These are phyloP conservation scores for Tryphoninae sp. DNA, from an alignment of 2,888 invertebrate genomes.

Conservation along the genomic window DNA sequence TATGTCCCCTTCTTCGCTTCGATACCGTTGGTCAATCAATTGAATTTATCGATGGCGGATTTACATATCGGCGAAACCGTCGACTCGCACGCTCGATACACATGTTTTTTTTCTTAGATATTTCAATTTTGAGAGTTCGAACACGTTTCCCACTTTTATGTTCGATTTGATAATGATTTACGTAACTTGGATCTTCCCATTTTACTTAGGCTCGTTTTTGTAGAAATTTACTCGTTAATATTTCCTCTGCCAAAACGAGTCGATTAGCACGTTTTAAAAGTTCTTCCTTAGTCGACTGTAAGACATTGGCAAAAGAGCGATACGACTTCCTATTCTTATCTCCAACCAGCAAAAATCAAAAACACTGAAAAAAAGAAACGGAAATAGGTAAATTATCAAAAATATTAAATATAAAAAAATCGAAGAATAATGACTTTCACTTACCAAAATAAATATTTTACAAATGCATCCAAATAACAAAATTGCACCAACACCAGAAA, in stretches of 20 bases:
- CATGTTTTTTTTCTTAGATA: background rate
- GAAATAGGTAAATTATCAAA: background rate
- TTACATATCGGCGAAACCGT: background rate
- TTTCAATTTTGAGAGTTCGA: background rate
- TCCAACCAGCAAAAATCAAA: background rate
- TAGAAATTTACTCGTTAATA: background rate
- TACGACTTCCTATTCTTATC: background rate
- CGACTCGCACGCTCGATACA: background rate
- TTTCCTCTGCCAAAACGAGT: background rate
- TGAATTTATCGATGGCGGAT: background rate
- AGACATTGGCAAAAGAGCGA: no score
- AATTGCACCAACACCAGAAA: background rate
- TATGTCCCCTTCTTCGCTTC: background rate
- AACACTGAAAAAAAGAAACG: background rate
- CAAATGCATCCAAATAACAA: background rate
- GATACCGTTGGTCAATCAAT: background rate
- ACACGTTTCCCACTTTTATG: background rate
- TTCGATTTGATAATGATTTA: background rate
- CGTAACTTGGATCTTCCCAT: background rate
- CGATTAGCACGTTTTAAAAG: no score
- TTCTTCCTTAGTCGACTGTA: no score
- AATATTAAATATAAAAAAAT: background rate
- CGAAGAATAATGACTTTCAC: background rate
- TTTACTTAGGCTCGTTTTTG: background rate
- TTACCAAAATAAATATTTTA: background rate